Evolutionary conservation across 2,113 vertebrate species (phyloP).

Genomic region (Corapipo altera): DNA sequence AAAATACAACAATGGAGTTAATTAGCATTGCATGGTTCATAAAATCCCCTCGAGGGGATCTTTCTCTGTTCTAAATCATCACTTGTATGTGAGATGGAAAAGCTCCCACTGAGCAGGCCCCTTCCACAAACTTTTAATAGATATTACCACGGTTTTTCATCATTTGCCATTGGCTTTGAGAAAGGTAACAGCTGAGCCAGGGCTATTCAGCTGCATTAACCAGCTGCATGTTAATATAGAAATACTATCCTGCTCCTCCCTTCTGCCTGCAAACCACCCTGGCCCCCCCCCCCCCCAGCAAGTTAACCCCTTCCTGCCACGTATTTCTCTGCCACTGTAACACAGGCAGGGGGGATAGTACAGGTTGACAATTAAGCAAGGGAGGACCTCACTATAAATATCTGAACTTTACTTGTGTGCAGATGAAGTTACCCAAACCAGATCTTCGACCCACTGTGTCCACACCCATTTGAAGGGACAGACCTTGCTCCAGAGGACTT

Average conservation of each 20-base stretch:
- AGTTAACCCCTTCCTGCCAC: conserved; percentile 58
- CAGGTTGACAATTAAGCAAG: neutral
- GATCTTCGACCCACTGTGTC: neutral
- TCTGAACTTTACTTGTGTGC: neutral
- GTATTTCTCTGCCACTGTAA: neutral
- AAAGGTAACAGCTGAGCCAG: conserved; percentile 67
- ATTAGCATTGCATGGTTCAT: conserved; percentile 76
- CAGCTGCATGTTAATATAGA: conserved; percentile 70
- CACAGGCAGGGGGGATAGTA: neutral
- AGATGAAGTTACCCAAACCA: neutral
- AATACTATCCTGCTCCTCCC: conserved; percentile 10
- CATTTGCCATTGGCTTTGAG: conserved; percentile 63
- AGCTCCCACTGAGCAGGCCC: conserved; percentile 61
- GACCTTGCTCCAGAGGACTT: neutral
- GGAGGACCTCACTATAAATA: neutral
- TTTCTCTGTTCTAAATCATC: conserved; percentile 70
- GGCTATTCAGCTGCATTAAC: conserved; percentile 46
- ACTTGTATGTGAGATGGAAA: conserved; percentile 56
- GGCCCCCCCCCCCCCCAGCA: neutral
- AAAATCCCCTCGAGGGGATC: conserved; percentile 69
- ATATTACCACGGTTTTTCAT: conserved; percentile 60
- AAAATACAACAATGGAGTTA: conserved; percentile 75
- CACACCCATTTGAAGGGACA: neutral
- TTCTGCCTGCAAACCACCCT: neutral
- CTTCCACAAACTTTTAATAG: conserved; percentile 57